Base-by-base conservation (phyloP, 2,888 invertebrate genomes). In the Hypercompe scribonia region DNA sequence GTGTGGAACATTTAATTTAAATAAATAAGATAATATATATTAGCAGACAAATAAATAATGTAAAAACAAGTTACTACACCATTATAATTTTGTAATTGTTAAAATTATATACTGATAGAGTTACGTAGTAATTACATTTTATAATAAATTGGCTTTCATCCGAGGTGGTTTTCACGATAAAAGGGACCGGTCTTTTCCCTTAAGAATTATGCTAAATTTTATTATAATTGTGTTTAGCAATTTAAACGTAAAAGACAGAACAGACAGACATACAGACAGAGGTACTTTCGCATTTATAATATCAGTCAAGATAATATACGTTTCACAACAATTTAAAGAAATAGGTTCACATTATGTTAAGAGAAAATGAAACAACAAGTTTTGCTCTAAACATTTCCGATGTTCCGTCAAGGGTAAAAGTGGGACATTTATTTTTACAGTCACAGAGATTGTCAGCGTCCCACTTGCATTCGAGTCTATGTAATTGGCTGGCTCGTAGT, bases 351-450 rank as follows among this genome's bases (percentile, higher is more conserved):
- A 50, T 54, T n/a, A 54, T n/a, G 50, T 54, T 54, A n/a, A 54
- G 18, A 31, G 61, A 61, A 31, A 61, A 8, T 18, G 15, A 61
- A 61, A 58, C 54, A 39, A 75, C 31, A 74, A 66, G 33, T 34
- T 77, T 67, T 68, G 50, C 61, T 28, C 34, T 65, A 72, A 68
- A 64, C 39, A 76, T 72, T 50, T 36, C 46, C 39, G 39, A 66
- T 77, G 70, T 69, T 72, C 74, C 39, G 73, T 72, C 54, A 78
- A 78, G 78, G 80, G 74, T 78, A 78, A 82, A 82, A 80, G 81
- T 82, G 64, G 70, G 58, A 72, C 81, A 82, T 82, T 82, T 78
- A 82, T 81, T 81, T 82, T 82, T 81, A 80, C 70, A 74, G 81
- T 64, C 72, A 72, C 73, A 64, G 68, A 78, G 72, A 78, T 82